Percentiles rank a stretch among this genome's conserved stretches.
Evolutionary conservation across 1,140 invertebrate genomes (phyloP).

Genomic region (Lepidurus packardi): DNA sequence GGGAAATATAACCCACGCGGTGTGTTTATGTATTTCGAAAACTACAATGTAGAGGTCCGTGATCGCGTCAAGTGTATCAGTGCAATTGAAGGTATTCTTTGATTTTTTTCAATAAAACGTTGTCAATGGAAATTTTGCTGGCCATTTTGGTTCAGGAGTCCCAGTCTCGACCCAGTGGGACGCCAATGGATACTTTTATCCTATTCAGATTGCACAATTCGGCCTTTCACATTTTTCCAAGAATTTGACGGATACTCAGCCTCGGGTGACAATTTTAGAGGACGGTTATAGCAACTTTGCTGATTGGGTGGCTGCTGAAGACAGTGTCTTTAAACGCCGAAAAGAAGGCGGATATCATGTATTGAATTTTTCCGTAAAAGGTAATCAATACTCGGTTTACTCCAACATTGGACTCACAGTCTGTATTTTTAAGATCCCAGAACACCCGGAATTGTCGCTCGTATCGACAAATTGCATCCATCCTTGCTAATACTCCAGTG

Average conservation of each 20-base stretch:
- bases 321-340: not conserved
- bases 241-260: constrained; percentile 73
- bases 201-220: constrained; percentile 97
- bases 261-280: constrained; percentile 61
- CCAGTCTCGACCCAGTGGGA: constrained; percentile 95
- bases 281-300: constrained; percentile 61
- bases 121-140: constrained; percentile 7
- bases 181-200: constrained; percentile 81
- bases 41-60: constrained; percentile 92
- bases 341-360: not conserved
- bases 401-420: not conserved
- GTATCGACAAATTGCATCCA: constrained; percentile 18
- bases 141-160: constrained; percentile 54
- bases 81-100: constrained; percentile 63
- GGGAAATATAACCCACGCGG: constrained; percentile 79
- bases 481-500: constrained; percentile 15
- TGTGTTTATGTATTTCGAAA: constrained; percentile 92
- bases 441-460: not conserved
- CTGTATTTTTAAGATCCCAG: not conserved
- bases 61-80: constrained; percentile 94
- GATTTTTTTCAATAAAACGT: not conserved
- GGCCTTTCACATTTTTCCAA: constrained; percentile 96
- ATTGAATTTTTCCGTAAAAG: not conserved
- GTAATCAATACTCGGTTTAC: not conserved
- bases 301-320: constrained; percentile 51